These are phyloP conservation scores for Teleogryllus occipitalis DNA, from an alignment of 1,140 invertebrate genomes.

Conservation along the genomic window DNA sequence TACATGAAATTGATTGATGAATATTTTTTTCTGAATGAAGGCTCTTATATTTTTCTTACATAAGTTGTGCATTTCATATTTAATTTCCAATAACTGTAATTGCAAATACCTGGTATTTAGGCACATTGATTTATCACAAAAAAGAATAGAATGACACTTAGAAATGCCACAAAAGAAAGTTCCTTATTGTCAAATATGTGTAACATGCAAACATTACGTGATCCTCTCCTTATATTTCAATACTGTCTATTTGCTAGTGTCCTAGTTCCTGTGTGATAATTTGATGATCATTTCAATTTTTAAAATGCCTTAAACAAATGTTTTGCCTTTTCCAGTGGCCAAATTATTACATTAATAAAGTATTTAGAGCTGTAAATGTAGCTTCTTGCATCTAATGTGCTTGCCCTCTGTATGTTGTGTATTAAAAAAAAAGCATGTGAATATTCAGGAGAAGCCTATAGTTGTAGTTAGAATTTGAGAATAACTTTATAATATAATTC, in stretches of 20 bases:
- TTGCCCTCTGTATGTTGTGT: not conserved
- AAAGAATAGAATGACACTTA: too few species aligned
- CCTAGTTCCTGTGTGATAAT: not conserved
- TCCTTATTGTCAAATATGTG: too few species aligned
- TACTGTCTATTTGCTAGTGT: not conserved
- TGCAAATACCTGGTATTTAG: too few species aligned
- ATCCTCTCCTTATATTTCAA: not conserved
- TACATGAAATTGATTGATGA: too few species aligned
- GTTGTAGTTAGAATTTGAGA: not conserved
- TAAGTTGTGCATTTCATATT: too few species aligned
- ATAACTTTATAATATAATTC: not conserved
- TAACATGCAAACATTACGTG: too few species aligned
- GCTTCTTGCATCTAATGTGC: not conserved
- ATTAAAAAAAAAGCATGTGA: not conserved
- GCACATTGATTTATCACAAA: too few species aligned
- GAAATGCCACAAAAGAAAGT: too few species aligned
- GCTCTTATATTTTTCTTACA: too few species aligned
- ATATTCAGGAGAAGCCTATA: constrained; percentile 1
- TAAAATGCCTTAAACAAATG: not conserved
- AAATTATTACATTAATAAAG: not conserved
- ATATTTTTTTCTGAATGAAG: too few species aligned
- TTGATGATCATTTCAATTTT: not conserved
- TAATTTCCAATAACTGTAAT: too few species aligned
- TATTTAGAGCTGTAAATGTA: not conserved
- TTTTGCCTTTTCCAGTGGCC: not conserved